Conservation (phyloP, 2,113 vertebrate genomes). For the Spea bombifrons region DNA sequence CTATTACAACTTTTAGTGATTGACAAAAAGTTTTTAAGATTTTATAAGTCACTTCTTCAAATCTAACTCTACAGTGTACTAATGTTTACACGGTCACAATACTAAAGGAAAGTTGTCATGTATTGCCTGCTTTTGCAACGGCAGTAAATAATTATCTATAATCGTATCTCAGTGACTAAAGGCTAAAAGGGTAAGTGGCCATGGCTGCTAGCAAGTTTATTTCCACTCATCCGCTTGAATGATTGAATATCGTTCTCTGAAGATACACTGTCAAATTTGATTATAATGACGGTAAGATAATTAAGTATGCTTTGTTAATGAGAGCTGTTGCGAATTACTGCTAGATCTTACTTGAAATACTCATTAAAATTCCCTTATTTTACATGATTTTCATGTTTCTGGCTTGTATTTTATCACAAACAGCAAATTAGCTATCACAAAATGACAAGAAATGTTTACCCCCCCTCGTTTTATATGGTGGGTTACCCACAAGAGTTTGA, state of each 20-base stretch:
- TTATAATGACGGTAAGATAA: neutral
- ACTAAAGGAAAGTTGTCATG: neutral
- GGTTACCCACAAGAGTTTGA: too few relatives aligned
- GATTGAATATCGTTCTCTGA: neutral
- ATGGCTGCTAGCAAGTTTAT: neutral
- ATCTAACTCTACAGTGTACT: too few relatives aligned
- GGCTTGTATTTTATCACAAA: neutral
- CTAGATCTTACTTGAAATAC: neutral
- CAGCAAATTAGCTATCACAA: neutral
- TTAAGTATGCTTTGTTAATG: neutral
- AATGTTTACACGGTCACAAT: neutral
- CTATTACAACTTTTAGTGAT: too few relatives aligned
- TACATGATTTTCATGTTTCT: neutral
- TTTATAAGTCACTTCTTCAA: too few relatives aligned
- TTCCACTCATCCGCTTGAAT: neutral
- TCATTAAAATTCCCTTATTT: constrained; percentile 1
- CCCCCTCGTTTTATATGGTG: neutral
- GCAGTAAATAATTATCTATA: neutral
- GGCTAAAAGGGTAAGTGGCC: neutral
- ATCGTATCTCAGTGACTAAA: neutral
- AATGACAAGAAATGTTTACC: neutral
- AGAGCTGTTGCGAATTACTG: neutral
- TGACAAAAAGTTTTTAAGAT: too few relatives aligned
- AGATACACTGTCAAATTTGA: neutral
- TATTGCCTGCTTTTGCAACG: neutral